Conservation (phyloP, 2,888 invertebrate genomes). For the Amphiduros pacificus region DNA sequence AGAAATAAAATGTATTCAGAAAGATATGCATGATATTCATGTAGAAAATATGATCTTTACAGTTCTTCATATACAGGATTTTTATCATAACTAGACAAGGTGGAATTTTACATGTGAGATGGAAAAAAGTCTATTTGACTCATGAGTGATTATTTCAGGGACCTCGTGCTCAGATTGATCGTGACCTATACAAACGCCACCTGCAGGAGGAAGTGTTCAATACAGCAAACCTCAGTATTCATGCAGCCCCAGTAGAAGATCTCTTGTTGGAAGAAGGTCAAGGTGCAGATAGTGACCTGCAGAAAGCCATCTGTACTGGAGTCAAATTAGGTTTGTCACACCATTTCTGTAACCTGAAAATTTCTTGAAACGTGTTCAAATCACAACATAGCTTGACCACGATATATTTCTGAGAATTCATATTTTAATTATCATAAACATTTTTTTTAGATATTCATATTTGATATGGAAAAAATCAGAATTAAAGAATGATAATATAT, state of each 20-base stretch:
- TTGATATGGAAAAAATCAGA: not conserved
- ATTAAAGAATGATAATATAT: not conserved
- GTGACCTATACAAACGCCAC: constrained; percentile 75
- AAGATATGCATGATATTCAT: too few species aligned
- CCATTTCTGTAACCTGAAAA: too few species aligned
- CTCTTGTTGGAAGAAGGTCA: constrained; percentile 65
- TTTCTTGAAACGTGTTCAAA: too few species aligned
- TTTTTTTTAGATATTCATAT: not conserved
- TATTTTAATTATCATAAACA: not conserved
- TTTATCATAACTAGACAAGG: too few species aligned
- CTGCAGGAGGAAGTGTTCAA: constrained; percentile 73
- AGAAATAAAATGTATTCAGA: not conserved
- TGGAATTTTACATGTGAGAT: too few species aligned
- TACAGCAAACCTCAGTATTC: constrained; percentile 70
- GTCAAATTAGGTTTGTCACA: constrained; percentile 44
- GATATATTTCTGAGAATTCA: too few species aligned
- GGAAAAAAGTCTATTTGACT: too few species aligned
- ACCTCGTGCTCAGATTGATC: constrained; percentile 83
- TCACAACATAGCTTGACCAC: too few species aligned
- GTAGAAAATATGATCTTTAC: too few species aligned
- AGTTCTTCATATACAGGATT: too few species aligned
- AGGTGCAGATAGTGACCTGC: constrained; percentile 24
- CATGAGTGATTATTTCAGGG: constrained; percentile 62
- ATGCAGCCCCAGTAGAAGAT: constrained; percentile 78
- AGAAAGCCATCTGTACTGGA: constrained; percentile 40